Base-by-base conservation (phyloP, 2,797 vertebrate genomes). In the Sebastes minor region DNA sequence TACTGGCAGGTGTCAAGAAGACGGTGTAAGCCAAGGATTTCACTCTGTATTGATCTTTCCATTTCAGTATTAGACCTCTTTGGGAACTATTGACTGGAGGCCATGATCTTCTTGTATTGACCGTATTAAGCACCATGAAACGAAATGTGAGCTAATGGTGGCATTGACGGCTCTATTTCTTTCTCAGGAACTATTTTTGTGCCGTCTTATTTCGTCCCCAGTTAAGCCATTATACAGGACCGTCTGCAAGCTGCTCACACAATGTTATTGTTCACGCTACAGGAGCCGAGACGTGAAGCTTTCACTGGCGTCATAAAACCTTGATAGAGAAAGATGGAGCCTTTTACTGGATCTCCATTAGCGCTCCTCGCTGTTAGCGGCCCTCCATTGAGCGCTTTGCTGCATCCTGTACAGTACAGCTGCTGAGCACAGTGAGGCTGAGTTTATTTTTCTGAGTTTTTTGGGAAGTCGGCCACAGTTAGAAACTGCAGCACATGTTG, bases 401-500 rank as follows among this genome's bases (percentile, higher is more conserved):
- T 11, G 13, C 46, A 42, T 30, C 61, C 42, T 42, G 60, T 60
- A 33, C 42, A 55, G 22, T 53, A 32, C 79, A 81, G 76, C 80
- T 83, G 81, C 66, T 62, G 61, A 62, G 42, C 64, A 30, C 65
- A 72, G 22, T 1, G 46, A 52, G 38, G 16, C 64, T 46, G 25
- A 25, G 74, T 79, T 89, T 84, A 63, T 78, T 85, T 84, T 70
- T 42, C 30, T 14, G 52, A 62, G 67, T 35, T 38, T 38, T 85
- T 70, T 78, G 60, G 86, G 82, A 30, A 88, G 75, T 56, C 0
- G 6, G 80, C 68, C 70, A 35, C 71, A 8, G 57, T 52, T 82
- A 81, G 88, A 84, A 42, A 79, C 61, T 56, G 71, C 79, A 80
- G 86, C 89, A 87, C 82, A 86, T 84, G 79, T 71, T 18, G 75